Evolutionary conservation across 2,113 vertebrate species (phyloP), one percentile per base, ranked within the genome.

Genomic region (Seriola dumerili): DNA sequence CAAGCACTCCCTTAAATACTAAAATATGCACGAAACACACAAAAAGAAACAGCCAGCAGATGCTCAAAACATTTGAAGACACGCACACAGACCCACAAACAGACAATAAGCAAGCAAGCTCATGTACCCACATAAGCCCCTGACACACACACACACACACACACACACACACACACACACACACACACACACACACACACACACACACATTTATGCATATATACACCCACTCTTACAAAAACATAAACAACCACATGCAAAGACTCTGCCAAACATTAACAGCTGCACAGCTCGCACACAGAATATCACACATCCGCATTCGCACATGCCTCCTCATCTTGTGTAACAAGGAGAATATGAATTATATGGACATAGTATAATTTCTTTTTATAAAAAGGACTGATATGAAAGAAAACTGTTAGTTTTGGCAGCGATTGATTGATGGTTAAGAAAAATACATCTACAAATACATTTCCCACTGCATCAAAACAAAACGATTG

Each of bases 101-200:
- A 73, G 32, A n/a, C 4, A 66, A 40, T 34, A 36, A 21, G 34
- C 3, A 48, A 29, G 13, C 34, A 61, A 40, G 29, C 34, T 64
- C 0, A 12, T 34, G 25, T 13, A 29, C 55, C 5, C n/a, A 23
- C 55, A 23, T 23, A 23, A 23, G 10, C n/a, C n/a, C 10, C 54
- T 23, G 3, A 25, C 10, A 23, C 23, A 69, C 12, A 19, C 40
- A 40, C 40, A 72, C 67, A 59, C 61, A 67, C 9, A 62, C 12
- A 67, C 32, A 84, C n/a, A n/a, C n/a, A n/a, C n/a, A n/a, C 8
- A 42, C 40, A 42, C 40, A 42, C 40, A 42, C 40, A 42, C 40
- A 42, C 40, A 42, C 42, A 78, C 42, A 62, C 23, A 68, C 29
- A 40, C 50, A 72, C 52, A 52, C 46, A 57, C 32, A 72, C 67